Conservation (phyloP, 2,797 vertebrate species). For the Aphelocoma californica region DNA sequence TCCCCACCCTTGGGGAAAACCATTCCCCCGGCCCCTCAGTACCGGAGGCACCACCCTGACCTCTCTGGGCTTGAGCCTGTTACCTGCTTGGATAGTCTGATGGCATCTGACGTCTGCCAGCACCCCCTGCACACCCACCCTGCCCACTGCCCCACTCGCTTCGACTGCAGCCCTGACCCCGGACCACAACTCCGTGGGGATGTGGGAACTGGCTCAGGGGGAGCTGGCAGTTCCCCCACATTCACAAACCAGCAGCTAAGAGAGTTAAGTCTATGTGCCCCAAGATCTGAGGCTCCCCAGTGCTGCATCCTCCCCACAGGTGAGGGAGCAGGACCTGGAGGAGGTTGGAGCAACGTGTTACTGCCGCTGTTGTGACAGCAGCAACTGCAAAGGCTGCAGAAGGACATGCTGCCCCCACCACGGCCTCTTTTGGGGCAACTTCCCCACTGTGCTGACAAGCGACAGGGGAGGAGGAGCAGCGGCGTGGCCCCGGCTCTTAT, state of each 20-base stretch:
- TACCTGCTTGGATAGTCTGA: conserved; percentile 33
- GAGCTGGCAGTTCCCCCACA: neutral
- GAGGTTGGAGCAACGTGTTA: fast-evolving
- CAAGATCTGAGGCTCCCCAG: neutral
- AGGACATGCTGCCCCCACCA: neutral
- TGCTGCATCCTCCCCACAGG: fast-evolving
- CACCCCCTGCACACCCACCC: neutral
- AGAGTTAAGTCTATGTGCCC: fast-evolving
- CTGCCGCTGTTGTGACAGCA: fast-evolving
- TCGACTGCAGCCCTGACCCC: neutral
- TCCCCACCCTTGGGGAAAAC: neutral
- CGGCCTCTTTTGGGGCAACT: neutral
- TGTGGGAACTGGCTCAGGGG: neutral
- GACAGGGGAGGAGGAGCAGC: neutral
- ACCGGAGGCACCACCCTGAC: neutral
- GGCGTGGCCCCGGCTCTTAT: neutral
- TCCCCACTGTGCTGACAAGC: neutral
- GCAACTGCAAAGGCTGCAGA: neutral
- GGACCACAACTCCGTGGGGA: fast-evolving
- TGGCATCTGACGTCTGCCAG: neutral
- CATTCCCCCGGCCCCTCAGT: neutral
- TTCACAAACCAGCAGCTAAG: neutral
- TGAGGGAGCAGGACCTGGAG: fast-evolving
- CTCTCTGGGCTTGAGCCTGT: neutral
- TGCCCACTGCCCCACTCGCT: fast-evolving